Percentiles rank a stretch among this genome's conserved stretches.
Conservation (phyloP, 2,113 vertebrate species). For the Rhegmatorhina hoffmannsi region DNA sequence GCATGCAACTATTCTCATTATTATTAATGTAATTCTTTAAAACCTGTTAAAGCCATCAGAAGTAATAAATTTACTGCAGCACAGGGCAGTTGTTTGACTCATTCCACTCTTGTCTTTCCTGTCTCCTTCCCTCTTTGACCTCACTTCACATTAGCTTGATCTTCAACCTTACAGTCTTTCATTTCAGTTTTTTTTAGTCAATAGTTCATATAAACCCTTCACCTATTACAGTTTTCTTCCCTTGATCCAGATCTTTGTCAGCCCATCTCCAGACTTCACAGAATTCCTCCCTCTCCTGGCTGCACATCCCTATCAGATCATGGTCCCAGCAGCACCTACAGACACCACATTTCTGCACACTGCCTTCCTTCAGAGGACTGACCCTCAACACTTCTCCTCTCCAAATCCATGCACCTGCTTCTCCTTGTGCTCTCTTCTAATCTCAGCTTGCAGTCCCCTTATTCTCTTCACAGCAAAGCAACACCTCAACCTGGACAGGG, state of each 20-base stretch:
- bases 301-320: not conserved
- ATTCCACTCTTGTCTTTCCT: not conserved
- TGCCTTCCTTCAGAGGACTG: not conserved
- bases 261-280: not conserved
- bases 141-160: rapidly evolving
- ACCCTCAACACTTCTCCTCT: not conserved
- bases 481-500: not conserved
- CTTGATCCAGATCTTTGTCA: not conserved
- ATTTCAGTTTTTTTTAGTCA: not conserved
- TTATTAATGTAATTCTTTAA: not conserved
- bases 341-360: not conserved
- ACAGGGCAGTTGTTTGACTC: rapidly evolving
- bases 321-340: not conserved
- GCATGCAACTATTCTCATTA: not conserved
- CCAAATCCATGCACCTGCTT: not conserved
- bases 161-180: not conserved
- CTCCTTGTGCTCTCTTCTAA: not conserved
- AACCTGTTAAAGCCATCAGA: not conserved
- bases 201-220: not conserved
- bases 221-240: not conserved
- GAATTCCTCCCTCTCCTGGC: not conserved
- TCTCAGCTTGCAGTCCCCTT: not conserved
- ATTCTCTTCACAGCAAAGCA: not conserved
- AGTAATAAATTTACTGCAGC: not conserved
- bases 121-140: not conserved